Conservation (phyloP, 2,888 invertebrate genomes). For the Chironomus tentans region DNA sequence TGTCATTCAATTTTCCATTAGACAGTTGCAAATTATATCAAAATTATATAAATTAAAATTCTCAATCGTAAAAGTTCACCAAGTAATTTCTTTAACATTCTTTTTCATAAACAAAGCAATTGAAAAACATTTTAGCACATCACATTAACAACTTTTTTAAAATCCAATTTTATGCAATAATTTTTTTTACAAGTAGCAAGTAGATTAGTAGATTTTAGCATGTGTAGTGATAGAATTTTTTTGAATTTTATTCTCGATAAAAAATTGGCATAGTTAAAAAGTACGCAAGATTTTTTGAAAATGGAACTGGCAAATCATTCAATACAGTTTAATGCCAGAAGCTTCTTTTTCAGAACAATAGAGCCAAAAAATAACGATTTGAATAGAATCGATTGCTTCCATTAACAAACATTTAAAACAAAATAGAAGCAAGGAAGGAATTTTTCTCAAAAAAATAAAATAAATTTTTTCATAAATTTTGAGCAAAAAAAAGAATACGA, state of each 20-base stretch:
- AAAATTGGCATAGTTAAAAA: neutral
- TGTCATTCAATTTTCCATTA: no score
- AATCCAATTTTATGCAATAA: no score
- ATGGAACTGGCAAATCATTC: neutral
- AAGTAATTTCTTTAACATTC: no score
- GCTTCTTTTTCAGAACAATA: neutral
- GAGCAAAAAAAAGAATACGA: neutral
- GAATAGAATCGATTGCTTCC: neutral
- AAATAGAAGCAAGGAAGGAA: slow-evolving; percentile 3
- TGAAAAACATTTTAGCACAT: no score
- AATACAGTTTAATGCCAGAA: neutral
- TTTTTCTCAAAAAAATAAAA: neutral
- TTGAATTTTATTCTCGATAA: neutral
- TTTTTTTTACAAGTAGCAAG: no score
- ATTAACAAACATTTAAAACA: neutral
- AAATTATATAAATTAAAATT: no score
- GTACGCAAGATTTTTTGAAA: neutral
- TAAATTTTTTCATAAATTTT: neutral
- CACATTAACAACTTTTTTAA: no score
- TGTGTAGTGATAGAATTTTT: neutral
- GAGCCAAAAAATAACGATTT: neutral
- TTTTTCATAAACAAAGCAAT: no score
- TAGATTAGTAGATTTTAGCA: neutral
- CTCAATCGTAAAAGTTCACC: no score
- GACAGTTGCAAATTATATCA: no score